Evolutionary conservation across 1,140 invertebrate genomes (phyloP), one percentile per base, ranked within the genome.

Genomic region (Brachionus plicatilis): DNA sequence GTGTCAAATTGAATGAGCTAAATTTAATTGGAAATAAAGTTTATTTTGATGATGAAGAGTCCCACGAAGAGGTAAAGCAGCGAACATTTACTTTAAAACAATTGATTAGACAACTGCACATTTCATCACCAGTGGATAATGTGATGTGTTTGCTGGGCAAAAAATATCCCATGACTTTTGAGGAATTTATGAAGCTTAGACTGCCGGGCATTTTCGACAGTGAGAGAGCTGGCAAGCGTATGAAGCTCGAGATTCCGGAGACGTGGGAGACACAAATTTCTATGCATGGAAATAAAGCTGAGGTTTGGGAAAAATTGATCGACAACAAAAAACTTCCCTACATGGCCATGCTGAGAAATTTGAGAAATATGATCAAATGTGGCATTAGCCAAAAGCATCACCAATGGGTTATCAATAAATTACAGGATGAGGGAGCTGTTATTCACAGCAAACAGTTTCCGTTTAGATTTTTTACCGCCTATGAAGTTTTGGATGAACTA

Each of bases 211-310:
- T 86, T 24, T 91, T 87, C 87, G 90, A 91, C 41, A 86, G 88
- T 80, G 87, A 88, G 66, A 85, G 85, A 50, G 88, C 90, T 11
- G 90, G 90, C 5, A 89, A 90, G 85, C 87, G 91, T 53, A 91
- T 91, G 91, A 90, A 90, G 86, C 86, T 91, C 5, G 88, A 90
- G 8, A 86, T 88, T 50, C 90, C 91, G 14, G 89, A 90, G 86
- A 91, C 91, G 3, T 91, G 91, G 91, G 91, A 91, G 85, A 91
- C 90, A 2, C 90, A 91, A 85, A 87, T 91, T 37, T 89, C 90
- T 2, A 79, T 88, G 1, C 88, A 90, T 85, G 91, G 90, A 37
- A 91, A 91, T 85, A 90, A 89, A 83, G 88, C 90, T 1, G 68
- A 85, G 27, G 88, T 88, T 3, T 91, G 90, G 90, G 86, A 91